Base-by-base conservation (phyloP, 2,888 invertebrate species). In the Bruchidius siliquastri region DNA sequence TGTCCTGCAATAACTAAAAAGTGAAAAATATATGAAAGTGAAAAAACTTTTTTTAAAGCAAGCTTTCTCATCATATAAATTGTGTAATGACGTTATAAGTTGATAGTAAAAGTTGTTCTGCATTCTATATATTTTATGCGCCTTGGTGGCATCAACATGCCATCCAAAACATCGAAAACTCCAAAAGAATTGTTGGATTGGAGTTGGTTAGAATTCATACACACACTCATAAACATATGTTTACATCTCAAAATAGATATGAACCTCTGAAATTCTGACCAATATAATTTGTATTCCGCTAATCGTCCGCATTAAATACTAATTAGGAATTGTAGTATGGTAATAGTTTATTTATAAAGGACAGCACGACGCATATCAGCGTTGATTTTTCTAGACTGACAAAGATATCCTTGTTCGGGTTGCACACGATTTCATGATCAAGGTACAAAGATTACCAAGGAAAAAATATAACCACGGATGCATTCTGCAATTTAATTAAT, bases 121-220 rank as follows among this genome's bases (percentile, higher is more conserved):
- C n/a, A n/a, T n/a, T n/a, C n/a, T n/a, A n/a, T n/a, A n/a, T n/a
- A n/a, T n/a, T n/a, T n/a, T n/a, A n/a, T n/a, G n/a, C n/a, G n/a
- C n/a, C n/a, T n/a, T n/a, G n/a, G n/a, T n/a, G n/a, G n/a, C n/a
- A n/a, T n/a, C n/a, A n/a, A n/a, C n/a, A n/a, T n/a, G n/a, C n/a
- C n/a, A n/a, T n/a, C n/a, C n/a, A n/a, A n/a, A n/a, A n/a, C n/a
- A n/a, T n/a, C n/a, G n/a, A n/a, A n/a, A n/a, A n/a, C n/a, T n/a
- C n/a, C n/a, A n/a, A n/a, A n/a, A n/a, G n/a, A n/a, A n/a, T n/a
- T n/a, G n/a, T n/a, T n/a, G n/a, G n/a, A n/a, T n/a, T n/a, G n/a
- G 20, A 73, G 21, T 67, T 67, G 73, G 73, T 75, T 32, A 66
- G 18, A 49, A 20, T 73, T 70, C 67, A 69, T 26, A 69, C 20